Evolutionary conservation across 1,140 invertebrate species (phyloP), one percentile per base, ranked within the genome.

Genomic region (Trinorchestia longiramus): DNA sequence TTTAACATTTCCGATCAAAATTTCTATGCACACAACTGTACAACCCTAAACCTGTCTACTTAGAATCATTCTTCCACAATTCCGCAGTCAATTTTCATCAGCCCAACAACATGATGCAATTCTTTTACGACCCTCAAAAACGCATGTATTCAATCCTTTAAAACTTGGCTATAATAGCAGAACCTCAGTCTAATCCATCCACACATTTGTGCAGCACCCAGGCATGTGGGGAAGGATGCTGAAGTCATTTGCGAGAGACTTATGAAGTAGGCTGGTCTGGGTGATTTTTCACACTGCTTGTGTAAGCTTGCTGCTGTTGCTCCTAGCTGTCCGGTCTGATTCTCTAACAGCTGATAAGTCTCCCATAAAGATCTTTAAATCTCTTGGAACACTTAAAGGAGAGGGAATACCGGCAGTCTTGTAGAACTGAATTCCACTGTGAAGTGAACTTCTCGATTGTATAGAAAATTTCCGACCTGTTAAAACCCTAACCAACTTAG

Each of bases 231-330:
- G 1, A 36, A 77, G 62, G 43, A 42, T 90, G 88, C 88, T 42
- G 28, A 90, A 90, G 88, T 90, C 88, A 43, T 43, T 90, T 90
- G 88, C 15, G 11, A 23, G 62, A 41, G 43, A 90, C 8, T 90
- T 90, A 90, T 90, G 88, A 94, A 94, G 43, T 94, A 40, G 3
- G 43, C 92, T 94, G 15, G 92, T 47, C 44, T 43, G 43, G 92
- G 43, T 47, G 40, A 94, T 94, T 94, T 94, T 94, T 94, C 92
- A 45, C 92, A n/a, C 44, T 8, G 6, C 41, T 43, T 15, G 40
- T 47, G 36, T 47, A 94, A 6, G 92, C 92, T 45, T 45, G 92
- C 19, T 47, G 43, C 44, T 8, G n/a, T n/a, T 92, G 90, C 90
- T 47, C 36, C 43, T 40, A 94, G 43, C 92, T 94, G 92, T 40